Evolutionary conservation across 1,140 invertebrate genomes (phyloP), one percentile per base, ranked within the genome.

Genomic region (Fopius arisanus): DNA sequence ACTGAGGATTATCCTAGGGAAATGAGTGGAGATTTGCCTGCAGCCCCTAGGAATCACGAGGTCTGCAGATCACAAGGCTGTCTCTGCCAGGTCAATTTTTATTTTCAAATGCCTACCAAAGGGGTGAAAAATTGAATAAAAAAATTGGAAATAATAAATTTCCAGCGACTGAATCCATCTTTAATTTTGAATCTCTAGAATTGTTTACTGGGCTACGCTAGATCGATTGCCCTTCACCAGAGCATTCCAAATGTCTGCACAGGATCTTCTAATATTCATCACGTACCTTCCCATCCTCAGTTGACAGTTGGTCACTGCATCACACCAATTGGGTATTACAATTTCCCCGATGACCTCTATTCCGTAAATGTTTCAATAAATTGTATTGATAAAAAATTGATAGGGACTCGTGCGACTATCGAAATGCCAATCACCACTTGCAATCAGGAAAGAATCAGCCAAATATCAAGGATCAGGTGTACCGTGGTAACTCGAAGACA

Each of bases 221-320:
- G 79, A 76, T 79, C 83, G 73, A 80, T 86, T 73, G 80, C 81
- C 28, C 75, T 85, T 28, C 83, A 83, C 74, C 83, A 83, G 75
- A 86, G 81, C 78, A 72, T 86, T 65, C 80, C 84, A 23, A 87
- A 86, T 76, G 75, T 86, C n/a, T 86, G 83, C 62, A 68, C 81
- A 16, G 78, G 78, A 29, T 65, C 75, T 5, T 65, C 75, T 5
- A 83, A 79, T 74, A 74, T 74, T 62, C 67, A 78, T 31, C 81
- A 83, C 71, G 74, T 83, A 62, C 33, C 33, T 37, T 37, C 33
- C 1, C 72, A 79, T 14, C 76, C 82, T 26, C 78, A 81, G 7
- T 68, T 81, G 0, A 83, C 78, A 33, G 75, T 78, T n/a, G 73
- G 77, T 26, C 76, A 81, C 43, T 84, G 79, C 65, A 72, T 78